phyloP scores from a whole-genome alignment of 2,113 vertebrate genomes.

The Burhinus oedicnemus region DNA sequence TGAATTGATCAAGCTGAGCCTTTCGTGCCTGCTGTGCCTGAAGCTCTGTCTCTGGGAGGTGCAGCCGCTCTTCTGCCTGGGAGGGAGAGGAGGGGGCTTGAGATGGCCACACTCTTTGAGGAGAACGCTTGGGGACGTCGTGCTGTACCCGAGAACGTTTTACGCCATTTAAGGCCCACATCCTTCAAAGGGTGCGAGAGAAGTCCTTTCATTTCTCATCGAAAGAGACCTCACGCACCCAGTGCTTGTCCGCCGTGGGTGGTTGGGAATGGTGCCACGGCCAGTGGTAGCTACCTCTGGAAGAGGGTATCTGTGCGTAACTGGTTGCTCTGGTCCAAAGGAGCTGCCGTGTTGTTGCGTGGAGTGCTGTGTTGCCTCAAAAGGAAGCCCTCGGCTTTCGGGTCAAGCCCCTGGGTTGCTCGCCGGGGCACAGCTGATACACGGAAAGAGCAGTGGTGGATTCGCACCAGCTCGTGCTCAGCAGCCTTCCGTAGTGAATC shows the following conservation, averaged over 20 bases:
- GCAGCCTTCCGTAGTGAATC: neutral
- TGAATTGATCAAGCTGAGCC: neutral
- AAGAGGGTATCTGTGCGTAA: neutral
- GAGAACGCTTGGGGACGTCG: neutral
- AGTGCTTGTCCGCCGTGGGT: neutral
- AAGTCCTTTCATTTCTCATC: neutral
- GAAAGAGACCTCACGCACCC: neutral
- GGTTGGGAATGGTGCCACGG: neutral
- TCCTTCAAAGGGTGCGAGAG: neutral
- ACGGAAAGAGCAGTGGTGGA: neutral
- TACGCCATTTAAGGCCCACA: neutral
- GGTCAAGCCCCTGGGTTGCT: neutral
- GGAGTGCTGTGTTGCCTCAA: neutral
- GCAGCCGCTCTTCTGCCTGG: neutral
- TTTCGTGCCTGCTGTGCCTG: neutral
- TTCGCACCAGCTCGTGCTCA: neutral
- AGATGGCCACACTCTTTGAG: neutral
- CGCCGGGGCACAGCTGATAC: rapidly evolving
- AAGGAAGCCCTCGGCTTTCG: neutral
- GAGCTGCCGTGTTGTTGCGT: neutral
- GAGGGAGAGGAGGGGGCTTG: neutral
- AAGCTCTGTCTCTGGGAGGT: neutral
- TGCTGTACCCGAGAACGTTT: neutral
- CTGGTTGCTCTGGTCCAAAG: neutral
- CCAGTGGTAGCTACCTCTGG: neutral